Evolutionary conservation across 2,113 vertebrate genomes (phyloP).

Genomic region (Shinisaurus crocodilurus): DNA sequence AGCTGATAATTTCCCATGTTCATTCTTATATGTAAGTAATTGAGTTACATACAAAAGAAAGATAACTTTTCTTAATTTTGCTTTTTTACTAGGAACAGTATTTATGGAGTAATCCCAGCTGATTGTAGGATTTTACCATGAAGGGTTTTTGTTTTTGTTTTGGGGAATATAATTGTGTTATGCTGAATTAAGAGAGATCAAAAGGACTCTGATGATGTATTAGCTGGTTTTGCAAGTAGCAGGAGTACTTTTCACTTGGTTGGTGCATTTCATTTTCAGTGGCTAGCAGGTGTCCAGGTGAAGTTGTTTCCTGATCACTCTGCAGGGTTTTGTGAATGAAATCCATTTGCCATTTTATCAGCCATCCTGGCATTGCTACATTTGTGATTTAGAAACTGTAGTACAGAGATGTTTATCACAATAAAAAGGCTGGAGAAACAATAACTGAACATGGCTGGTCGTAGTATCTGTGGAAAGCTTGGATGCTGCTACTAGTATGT

Average conservation of each 20-base stretch:
- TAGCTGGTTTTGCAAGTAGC: background rate
- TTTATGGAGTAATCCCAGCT: background rate
- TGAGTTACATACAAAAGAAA: background rate
- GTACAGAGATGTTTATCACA: background rate
- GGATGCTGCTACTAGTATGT: background rate
- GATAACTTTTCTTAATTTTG: background rate
- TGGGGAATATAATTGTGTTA: background rate
- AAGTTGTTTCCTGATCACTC: background rate
- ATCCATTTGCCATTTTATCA: background rate
- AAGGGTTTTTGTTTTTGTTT: background rate
- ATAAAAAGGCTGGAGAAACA: background rate
- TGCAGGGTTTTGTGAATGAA: constrained; percentile 10
- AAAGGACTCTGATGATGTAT: background rate
- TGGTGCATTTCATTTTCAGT: background rate
- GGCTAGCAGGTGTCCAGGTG: background rate
- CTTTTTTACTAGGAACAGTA: background rate
- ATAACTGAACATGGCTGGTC: background rate
- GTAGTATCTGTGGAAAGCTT: background rate
- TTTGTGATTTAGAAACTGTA: background rate
- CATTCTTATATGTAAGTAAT: background rate
- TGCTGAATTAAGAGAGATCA: background rate
- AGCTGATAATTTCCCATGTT: background rate
- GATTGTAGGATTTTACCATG: background rate
- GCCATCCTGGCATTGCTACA: background rate
- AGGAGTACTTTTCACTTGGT: background rate